phyloP scores from a whole-genome alignment of 2,888 invertebrate species.

The Lycophotia porphyrea region DNA sequence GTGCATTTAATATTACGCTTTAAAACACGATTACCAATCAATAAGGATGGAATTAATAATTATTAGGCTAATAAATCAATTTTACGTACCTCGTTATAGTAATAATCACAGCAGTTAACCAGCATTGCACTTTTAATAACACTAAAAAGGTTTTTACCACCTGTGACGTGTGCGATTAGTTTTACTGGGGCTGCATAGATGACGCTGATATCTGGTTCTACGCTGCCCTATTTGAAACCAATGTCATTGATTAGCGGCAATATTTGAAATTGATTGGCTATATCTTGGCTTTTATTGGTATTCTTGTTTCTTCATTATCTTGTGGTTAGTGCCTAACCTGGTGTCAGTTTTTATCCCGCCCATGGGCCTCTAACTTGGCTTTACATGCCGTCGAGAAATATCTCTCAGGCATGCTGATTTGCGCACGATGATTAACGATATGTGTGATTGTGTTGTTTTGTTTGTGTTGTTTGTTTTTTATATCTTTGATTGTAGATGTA shows the following conservation, averaged over 20 bases:
- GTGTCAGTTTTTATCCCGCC: too few relatives aligned
- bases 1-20: neutral
- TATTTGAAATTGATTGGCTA: constrained; percentile 27
- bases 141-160: constrained; percentile 16
- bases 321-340: too few relatives aligned
- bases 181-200: constrained; percentile 19
- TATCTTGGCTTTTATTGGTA: neutral
- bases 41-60: neutral
- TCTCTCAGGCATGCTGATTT: neutral
- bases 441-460: neutral
- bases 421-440: neutral
- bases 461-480: too few relatives aligned
- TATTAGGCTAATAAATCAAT: neutral
- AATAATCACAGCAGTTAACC: constrained; percentile 30
- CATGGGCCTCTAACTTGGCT: too few relatives aligned
- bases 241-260: constrained; percentile 17
- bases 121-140: constrained; percentile 44
- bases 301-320: neutral
- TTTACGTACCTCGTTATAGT: constrained; percentile 38
- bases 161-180: constrained; percentile 34
- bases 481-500: too few relatives aligned
- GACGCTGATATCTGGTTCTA: neutral
- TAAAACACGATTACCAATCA: neutral
- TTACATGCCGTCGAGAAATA: too few relatives aligned
- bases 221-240: neutral